Base-by-base conservation (phyloP, 2,113 vertebrate genomes). In the Solea senegalensis region DNA sequence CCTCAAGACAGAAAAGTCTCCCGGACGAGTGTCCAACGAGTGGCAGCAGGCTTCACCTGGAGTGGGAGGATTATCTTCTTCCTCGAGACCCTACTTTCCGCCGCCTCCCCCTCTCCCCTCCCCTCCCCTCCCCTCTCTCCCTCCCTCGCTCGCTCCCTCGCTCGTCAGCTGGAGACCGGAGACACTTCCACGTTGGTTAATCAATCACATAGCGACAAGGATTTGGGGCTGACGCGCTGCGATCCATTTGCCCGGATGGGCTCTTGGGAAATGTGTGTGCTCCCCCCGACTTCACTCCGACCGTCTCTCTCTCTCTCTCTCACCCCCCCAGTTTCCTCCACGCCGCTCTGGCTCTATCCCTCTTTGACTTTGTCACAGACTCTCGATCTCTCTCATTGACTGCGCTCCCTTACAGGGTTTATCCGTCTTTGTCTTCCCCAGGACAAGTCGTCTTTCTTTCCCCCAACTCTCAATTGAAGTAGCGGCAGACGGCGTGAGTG, bases 201-300 rank as follows among this genome's bases (percentile, higher is more conserved):
- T 91, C 89, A 83, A 88, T 93, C 89, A 90, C 62, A 54, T 10
- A 40, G 72, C 65, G 52, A 67, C 73, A n/a, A 64, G 68, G 86
- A 69, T 73, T 69, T 54, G 59, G 53, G 21, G 72, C 77, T 56
- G 69, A 82, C 68, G 76, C 40, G 12, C 21, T 8, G 53, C 5
- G 82, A 85, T 91, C 84, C 84, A 69, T 83, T 86, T 79, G 21
- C 63, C 64, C 21, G 39, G 63, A 86, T 27, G 65, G 80, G 63
- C 43, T 79, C 62, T 73, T 74, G 69, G 66, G 70, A 84, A 83
- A 80, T 64, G 70, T 81, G 65, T 12, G 34, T 21, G 21, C 21
- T 21, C 75, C 78, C 80, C 53, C 55, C 63, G 34, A 56, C 64
- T 71, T 83, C 65, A 5, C 75, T 48, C 62, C 27, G 10, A 55